A percentile compares a stretch with the other conserved stretches of the same genome.
Evolutionary conservation across 2,113 vertebrate genomes (phyloP).

Genomic region (Solenodon paradoxus): DNA sequence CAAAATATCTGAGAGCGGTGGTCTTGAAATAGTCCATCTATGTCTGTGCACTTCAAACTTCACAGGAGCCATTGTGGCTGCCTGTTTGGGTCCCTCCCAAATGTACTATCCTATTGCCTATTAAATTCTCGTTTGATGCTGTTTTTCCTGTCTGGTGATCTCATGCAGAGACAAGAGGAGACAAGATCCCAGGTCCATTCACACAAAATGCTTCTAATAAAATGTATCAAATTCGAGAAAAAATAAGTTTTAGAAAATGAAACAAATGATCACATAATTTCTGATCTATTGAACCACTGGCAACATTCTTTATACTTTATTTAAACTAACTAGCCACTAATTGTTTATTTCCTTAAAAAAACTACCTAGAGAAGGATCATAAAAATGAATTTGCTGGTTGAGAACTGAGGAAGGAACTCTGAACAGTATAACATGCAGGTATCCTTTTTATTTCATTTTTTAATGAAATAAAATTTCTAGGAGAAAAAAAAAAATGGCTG

Average conservation of each 20-base stretch:
- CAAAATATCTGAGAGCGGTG: too few relatives aligned
- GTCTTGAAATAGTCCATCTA: too few relatives aligned
- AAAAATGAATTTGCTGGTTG: slow-evolving; percentile 23
- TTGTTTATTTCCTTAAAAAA: slow-evolving; percentile 34
- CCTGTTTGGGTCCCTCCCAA: too few relatives aligned
- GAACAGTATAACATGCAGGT: not conserved
- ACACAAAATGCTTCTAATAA: too few relatives aligned
- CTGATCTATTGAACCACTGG: not conserved
- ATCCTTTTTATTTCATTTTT: slow-evolving; percentile 47
- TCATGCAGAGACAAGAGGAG: too few relatives aligned
- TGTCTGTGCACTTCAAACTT: too few relatives aligned
- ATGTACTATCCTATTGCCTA: too few relatives aligned
- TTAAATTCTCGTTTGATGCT: too few relatives aligned
- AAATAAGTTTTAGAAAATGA: not conserved
- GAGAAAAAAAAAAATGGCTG: not conserved
- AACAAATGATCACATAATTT: not conserved
- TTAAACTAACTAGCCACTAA: slow-evolving; percentile 41
- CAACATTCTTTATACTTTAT: slow-evolving; percentile 50
- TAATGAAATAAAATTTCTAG: slow-evolving; percentile 32
- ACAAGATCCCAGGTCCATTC: too few relatives aligned
- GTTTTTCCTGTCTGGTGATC: too few relatives aligned
- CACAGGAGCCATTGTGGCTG: too few relatives aligned
- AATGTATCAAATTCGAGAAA: slow-evolving; percentile 33
- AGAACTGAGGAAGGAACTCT: not conserved
- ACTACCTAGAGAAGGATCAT: not conserved